Conservation (phyloP, 2,888 invertebrate species). For the Holacanthella duospinosa region DNA sequence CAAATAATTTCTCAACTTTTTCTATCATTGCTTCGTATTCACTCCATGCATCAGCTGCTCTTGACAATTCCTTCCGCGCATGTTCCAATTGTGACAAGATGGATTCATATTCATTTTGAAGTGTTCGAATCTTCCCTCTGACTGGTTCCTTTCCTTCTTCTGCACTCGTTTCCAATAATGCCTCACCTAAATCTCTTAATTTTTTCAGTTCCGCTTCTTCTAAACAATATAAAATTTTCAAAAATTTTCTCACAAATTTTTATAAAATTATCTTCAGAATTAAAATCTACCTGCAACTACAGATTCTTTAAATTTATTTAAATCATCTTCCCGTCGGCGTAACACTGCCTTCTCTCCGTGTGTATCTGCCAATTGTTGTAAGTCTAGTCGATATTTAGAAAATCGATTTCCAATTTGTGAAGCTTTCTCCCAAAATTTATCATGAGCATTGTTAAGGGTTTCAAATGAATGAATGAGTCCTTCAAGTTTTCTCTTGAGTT, state of each 20-base stretch:
- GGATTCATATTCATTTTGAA: not conserved
- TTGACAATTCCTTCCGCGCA: not conserved
- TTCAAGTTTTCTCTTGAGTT: conserved; percentile 48
- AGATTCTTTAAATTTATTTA: not conserved
- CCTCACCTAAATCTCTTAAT: conserved; percentile 61
- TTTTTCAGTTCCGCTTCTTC: conserved; percentile 9
- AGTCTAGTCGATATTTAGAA: conserved; percentile 63
- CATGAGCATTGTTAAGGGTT: conserved; percentile 73
- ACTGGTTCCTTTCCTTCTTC: conserved; percentile 72
- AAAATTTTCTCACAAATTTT: not conserved
- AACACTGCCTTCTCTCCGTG: conserved; percentile 67
- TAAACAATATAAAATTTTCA: not conserved
- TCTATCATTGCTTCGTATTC: not conserved
- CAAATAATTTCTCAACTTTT: not conserved
- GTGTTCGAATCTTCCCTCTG: not conserved
- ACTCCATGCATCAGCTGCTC: not conserved
- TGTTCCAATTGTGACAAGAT: not conserved
- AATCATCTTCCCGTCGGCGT: not conserved
- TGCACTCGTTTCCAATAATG: conserved; percentile 64
- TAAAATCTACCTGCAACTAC: not conserved
- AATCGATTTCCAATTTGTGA: conserved; percentile 75
- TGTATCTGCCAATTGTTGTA: conserved; percentile 73
- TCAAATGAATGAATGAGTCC: conserved; percentile 47
- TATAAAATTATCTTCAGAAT: not conserved
- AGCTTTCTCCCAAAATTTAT: conserved; percentile 70